Conservation (phyloP, 1,140 invertebrate genomes). For the Pectinophora gossypiella region DNA sequence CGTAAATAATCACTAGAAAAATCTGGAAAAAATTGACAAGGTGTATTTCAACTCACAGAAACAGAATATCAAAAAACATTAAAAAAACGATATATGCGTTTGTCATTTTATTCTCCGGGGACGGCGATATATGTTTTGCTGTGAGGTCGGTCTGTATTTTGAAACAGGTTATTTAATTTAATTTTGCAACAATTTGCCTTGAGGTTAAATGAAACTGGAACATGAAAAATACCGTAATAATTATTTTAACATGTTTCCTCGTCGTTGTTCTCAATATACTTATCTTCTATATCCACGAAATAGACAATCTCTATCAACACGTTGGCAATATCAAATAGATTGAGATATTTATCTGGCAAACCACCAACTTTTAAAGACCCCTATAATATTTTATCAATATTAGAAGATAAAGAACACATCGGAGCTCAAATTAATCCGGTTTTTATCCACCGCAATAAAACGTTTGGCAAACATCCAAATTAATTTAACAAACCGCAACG, state of each 20-base stretch:
- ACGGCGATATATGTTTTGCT: not conserved
- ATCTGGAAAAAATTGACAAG: not conserved
- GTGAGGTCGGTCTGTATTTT: not conserved
- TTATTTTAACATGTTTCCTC: not conserved
- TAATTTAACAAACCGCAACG: slow-evolving; percentile 4
- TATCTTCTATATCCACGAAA: not conserved
- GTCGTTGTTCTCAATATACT: not conserved
- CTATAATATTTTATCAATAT: not conserved
- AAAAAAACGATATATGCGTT: too few species aligned
- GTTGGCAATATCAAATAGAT: not conserved
- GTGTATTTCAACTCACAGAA: too few species aligned
- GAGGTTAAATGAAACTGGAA: not conserved
- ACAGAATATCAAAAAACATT: too few species aligned
- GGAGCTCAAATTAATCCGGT: not conserved
- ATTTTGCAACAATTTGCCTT: not conserved
- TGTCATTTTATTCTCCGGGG: too few species aligned
- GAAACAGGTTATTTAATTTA: not conserved
- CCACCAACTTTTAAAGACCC: not conserved
- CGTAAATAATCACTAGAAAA: not conserved
- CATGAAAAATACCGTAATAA: not conserved
- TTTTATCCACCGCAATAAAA: slow-evolving; percentile 1
- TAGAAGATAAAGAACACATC: not conserved
- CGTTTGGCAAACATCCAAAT: slow-evolving; percentile 8
- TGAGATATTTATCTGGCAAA: not conserved
- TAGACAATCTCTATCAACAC: slow-evolving; percentile 2